Evolutionary conservation across 92 coral and sea anemone species (phyloP).

Genomic region (Epizoanthus ramosus): DNA sequence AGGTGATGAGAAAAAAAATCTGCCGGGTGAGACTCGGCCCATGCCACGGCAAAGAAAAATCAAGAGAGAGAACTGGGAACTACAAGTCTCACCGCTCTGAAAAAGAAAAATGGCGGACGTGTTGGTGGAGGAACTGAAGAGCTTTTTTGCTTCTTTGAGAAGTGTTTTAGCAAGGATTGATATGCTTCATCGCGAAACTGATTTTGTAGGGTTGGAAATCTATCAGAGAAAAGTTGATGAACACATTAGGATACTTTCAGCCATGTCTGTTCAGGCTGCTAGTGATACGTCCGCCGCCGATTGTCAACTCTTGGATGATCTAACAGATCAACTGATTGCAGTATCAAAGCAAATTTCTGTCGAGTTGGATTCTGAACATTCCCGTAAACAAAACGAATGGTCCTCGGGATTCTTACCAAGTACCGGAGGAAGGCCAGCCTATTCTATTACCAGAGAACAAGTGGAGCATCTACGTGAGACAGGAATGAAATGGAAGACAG

Average conservation of each 20-base stretch:
- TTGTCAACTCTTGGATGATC: too few species aligned
- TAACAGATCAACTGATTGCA: constrained; percentile 33
- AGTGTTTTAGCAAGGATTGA: not conserved
- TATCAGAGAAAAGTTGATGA: not conserved
- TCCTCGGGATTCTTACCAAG: too few species aligned
- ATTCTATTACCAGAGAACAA: constrained; percentile 6
- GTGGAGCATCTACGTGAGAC: constrained; percentile 21
- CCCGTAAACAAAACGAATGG: constrained; percentile 4
- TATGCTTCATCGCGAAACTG: constrained; percentile 1
- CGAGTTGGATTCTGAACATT: constrained; percentile 15
- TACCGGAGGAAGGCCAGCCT: constrained; percentile 23
- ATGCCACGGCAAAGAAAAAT: too few species aligned
- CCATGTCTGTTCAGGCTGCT: not conserved
- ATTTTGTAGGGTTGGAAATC: not conserved
- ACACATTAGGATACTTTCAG: constrained; percentile 1
- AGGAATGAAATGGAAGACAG: constrained; percentile 19
- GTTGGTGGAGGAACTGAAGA: not conserved
- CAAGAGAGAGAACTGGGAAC: too few species aligned
- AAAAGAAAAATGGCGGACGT: constrained; percentile 10
- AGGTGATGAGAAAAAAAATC: too few species aligned
- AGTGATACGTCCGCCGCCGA: too few species aligned
- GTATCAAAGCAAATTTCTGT: constrained; percentile 18
- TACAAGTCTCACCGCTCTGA: too few species aligned
- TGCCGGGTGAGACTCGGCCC: too few species aligned
- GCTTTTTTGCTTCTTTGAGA: constrained; percentile 16